Evolutionary conservation across 2,888 invertebrate genomes (phyloP).

Genomic region (Andrena minutula): DNA sequence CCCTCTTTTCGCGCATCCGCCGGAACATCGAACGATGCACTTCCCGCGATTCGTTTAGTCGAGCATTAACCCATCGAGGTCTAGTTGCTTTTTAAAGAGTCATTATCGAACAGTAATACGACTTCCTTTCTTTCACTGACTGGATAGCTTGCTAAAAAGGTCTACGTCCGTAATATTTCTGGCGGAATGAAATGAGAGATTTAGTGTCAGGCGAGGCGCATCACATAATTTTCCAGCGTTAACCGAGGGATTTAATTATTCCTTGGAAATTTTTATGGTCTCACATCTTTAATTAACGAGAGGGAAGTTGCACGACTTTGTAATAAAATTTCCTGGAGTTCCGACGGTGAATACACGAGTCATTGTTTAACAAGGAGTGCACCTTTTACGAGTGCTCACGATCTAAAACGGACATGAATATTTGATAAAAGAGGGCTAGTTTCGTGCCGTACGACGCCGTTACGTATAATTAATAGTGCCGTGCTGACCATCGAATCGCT

Average conservation of each 20-base stretch:
- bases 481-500: slow-evolving; percentile 41
- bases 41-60: slow-evolving; percentile 14
- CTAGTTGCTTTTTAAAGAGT: no score
- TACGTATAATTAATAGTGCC: slow-evolving; percentile 55
- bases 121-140: no score
- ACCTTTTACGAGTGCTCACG: slow-evolving; percentile 23
- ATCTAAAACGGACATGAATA: slow-evolving; percentile 38
- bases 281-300: not conserved
- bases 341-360: not conserved
- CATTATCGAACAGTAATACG: no score
- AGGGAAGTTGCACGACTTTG: not conserved
- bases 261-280: not conserved
- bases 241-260: no score
- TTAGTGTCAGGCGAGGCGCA: no score
- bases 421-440: slow-evolving; percentile 43
- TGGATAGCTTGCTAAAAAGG: no score
- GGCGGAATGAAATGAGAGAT: no score
- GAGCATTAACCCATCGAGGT: not conserved
- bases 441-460: slow-evolving; percentile 9
- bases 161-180: no score
- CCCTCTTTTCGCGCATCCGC: slow-evolving; percentile 53
- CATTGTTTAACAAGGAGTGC: slow-evolving; percentile 27
- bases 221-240: no score
- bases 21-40: slow-evolving; percentile 41
- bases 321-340: not conserved